Evolutionary conservation across 2,113 vertebrate genomes (phyloP), one percentile per base, ranked within the genome.

Genomic region (Ophiodon elongatus): DNA sequence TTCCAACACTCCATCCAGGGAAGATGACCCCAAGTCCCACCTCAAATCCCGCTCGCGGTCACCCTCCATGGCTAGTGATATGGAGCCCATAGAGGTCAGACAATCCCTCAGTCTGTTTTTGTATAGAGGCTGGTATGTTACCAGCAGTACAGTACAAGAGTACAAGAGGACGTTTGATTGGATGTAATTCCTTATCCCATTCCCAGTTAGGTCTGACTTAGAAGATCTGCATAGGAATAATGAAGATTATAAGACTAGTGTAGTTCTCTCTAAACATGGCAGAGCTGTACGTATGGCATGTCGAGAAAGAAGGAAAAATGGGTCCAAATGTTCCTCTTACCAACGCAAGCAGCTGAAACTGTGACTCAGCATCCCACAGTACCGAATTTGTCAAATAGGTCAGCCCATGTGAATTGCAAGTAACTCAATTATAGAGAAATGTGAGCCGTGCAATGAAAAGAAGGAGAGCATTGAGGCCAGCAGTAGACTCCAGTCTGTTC

Each of bases 81-180:
- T 97, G 93, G 97, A 98, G 91, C 96, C 97, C 8, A 94, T 97
- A 4, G 97, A 98, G 97, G 97, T 97, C 93, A 92, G 88, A 39
- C 25, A 25, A 31, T 62, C 69, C 29, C 6, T 19, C 5, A 35
- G 41, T 45, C 23, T 64, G 14, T 73, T 57, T 21, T 50, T 65
- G 23, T 65, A 11, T 29, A 27, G 54, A 68, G 21, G 39, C 56
- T 62, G 15, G 7, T 41, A 5, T 35, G 21, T 2, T 41, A 10
- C 14, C 3, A 25, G 14, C 7, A 45, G n/a, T n/a, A 37, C 29
- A 47, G n/a, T n/a, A n/a, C n/a, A n/a, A n/a, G n/a, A n/a, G 39
- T 23, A 45, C 39, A 45, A 59, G 52, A 73, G 37, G 10, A 76
- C 45, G 9, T n/a, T 50, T 21, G 8, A 29, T 47, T 0, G 2